These are phyloP conservation scores for Machimus atricapillus DNA, from an alignment of 2,888 invertebrate species.

Conservation along the genomic window DNA sequence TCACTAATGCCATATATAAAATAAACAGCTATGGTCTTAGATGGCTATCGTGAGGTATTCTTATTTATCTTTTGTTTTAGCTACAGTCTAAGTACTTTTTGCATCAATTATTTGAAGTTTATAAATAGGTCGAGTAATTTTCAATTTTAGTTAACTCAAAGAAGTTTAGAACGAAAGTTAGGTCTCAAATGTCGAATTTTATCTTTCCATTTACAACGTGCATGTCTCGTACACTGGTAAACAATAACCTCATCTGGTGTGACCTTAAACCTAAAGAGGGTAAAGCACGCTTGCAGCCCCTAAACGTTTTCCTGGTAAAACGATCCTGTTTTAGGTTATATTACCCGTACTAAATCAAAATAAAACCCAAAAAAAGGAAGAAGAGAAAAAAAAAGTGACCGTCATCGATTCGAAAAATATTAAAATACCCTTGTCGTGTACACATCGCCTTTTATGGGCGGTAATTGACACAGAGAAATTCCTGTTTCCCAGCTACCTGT, in stretches of 20 bases:
- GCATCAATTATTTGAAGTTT: neutral
- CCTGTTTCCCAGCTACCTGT: constrained; percentile 7
- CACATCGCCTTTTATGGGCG: neutral
- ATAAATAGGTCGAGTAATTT: neutral
- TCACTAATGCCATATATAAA: neutral
- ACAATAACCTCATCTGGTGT: neutral
- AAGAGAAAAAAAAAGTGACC: neutral
- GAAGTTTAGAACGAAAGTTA: neutral
- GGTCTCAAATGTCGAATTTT: no score
- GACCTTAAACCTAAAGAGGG: neutral
- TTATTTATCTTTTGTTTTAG: no score
- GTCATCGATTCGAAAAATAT: neutral
- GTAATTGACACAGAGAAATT: constrained; percentile 34
- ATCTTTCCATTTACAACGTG: no score
- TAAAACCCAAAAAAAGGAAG: neutral
- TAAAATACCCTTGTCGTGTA: neutral
- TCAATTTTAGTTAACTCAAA: neutral
- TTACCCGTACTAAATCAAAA: neutral
- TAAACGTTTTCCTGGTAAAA: neutral
- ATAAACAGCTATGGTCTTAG: neutral
- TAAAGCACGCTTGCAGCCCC: neutral
- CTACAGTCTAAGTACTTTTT: neutral
- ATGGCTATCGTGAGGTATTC: neutral
- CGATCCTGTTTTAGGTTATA: neutral
- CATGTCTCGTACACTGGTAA: neutral